Evolutionary conservation across 2,113 vertebrate genomes (phyloP).

Genomic region (Heptranchias perlo): DNA sequence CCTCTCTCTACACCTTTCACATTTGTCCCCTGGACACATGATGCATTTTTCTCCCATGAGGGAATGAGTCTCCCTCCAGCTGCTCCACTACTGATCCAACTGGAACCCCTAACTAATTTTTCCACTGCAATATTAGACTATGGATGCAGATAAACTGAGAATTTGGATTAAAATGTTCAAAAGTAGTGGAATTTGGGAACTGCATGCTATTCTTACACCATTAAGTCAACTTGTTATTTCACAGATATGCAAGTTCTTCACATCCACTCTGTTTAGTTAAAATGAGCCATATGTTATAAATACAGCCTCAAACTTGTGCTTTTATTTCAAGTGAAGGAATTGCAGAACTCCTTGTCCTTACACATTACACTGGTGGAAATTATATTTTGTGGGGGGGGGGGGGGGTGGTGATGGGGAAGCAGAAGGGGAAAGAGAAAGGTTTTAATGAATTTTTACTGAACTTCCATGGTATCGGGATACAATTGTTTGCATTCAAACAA

Average conservation of each 20-base stretch:
- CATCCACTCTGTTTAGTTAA: not conserved
- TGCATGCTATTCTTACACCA: not conserved
- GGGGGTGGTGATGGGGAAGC: too few species aligned
- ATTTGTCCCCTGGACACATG: not conserved
- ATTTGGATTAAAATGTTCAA: not conserved
- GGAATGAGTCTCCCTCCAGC: not conserved
- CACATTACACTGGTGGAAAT: not conserved
- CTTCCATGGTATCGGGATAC: not conserved
- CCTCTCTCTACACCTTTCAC: not conserved
- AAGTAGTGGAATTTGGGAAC: not conserved
- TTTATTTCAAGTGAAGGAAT: not conserved
- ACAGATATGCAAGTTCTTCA: not conserved
- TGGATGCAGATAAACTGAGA: not conserved
- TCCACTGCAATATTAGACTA: not conserved
- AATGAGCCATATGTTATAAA: not conserved
- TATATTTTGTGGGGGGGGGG: too few species aligned
- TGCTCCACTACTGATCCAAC: not conserved
- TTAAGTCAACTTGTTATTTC: not conserved
- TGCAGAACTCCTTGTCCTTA: not conserved
- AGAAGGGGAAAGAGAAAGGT: not conserved
- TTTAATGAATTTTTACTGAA: not conserved
- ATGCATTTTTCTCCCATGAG: not conserved
- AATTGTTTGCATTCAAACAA: not conserved
- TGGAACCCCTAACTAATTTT: not conserved
- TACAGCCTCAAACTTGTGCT: not conserved